Base-by-base conservation (phyloP, 2,888 invertebrate genomes). In the Sussaba pulchella region DNA sequence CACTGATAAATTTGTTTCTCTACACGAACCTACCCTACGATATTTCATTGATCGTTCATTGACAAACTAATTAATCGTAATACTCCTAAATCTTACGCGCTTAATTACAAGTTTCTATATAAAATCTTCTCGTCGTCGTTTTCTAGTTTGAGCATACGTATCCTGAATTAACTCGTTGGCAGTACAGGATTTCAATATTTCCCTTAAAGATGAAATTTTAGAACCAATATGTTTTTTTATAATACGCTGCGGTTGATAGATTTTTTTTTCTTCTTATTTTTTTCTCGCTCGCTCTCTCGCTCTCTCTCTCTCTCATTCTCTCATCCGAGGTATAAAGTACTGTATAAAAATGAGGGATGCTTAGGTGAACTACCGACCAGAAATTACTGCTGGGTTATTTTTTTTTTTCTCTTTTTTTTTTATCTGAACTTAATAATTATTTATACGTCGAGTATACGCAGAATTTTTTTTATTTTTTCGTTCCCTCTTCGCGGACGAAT, bases 71-170 rank as follows among this genome's bases (percentile, higher is more conserved):
- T 5, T 59, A 59, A 64, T 78, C 63, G 71, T 47, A 45, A n/a
- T 64, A 36, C 45, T 43, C 66, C 74, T 75, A 79, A 71, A 36
- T 72, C 64, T 74, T 71, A 61, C 70, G 59, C 50, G 67, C 31
- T 76, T 70, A 72, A 76, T 72, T 31, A 72, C 73, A 43, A 45
- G 54, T 73, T 59, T 78, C 67, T 78, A 74, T 82, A 82, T 75
- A 78, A 78, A 82, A 82, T 71, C 69, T 59, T 47, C 75, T 74
- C 71, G 43, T 75, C 70, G 17, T 73, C 75, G 12, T 69, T 73
- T 71, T 31, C 83, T 66, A 72, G 66, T 59, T 85, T 86, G 84
- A 87, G 83, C 84, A 87, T 71, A 80, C 59, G 67, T 81, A 74
- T 82, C 69, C 85, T 70, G 77, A 78, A 72, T 71, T 67, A 72